phyloP scores from a whole-genome alignment of 2,113 vertebrate species.

The Carassius carassius region DNA sequence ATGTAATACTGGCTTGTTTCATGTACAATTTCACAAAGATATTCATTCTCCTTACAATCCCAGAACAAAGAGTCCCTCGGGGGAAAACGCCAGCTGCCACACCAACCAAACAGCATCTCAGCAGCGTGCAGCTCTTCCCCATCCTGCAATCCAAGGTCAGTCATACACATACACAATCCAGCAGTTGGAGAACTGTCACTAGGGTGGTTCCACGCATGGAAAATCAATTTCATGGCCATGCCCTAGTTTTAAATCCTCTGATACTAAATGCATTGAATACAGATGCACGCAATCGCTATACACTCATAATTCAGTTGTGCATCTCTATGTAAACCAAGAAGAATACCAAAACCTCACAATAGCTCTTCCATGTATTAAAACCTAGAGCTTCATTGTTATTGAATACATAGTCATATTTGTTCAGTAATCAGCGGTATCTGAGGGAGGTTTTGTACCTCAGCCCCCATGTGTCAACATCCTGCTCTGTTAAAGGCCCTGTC shows the following conservation, averaged over 20 bases:
- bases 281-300: constrained; percentile 3
- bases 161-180: constrained; percentile 32
- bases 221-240: constrained; percentile 5
- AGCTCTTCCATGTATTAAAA: background rate
- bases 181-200: constrained; percentile 11
- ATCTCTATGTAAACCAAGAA: background rate
- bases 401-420: background rate
- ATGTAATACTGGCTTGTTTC: constrained; percentile 4
- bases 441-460: background rate
- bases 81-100: constrained; percentile 35
- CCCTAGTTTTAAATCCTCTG: constrained; percentile 23
- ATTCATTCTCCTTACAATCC: constrained; percentile 43
- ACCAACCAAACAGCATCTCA: constrained; percentile 50
- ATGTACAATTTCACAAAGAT: constrained; percentile 16
- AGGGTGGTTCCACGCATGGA: background rate
- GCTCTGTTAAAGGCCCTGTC: background rate
- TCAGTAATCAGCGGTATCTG: background rate
- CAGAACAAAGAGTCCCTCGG: constrained; percentile 53
- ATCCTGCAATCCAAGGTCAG: constrained; percentile 85
- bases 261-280: constrained; percentile 23
- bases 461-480: background rate
- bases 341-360: background rate
- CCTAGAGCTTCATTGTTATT: background rate
- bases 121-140: constrained; percentile 59
- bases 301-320: constrained; percentile 21